Conservation (phyloP, 2,888 invertebrate species). For the Chrysodeixis includens region DNA sequence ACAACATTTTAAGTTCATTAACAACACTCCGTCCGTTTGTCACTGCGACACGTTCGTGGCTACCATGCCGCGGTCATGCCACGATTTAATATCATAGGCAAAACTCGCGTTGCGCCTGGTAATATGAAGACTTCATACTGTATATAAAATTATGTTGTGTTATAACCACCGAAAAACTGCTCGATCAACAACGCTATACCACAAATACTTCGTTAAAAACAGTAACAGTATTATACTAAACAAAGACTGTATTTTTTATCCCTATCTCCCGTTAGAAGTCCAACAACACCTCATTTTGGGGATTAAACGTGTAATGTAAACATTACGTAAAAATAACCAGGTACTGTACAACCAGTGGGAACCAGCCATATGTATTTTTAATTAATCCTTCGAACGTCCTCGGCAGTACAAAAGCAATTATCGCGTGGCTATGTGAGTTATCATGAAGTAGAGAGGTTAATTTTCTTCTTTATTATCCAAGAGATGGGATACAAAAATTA, state of each 20-base stretch:
- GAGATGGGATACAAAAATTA: conserved; percentile 52
- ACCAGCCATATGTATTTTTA: conserved; percentile 63
- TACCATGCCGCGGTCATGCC: too few species aligned
- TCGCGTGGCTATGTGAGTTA: conserved; percentile 56
- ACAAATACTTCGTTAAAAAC: not conserved
- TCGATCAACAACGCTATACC: too few species aligned
- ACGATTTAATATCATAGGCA: too few species aligned
- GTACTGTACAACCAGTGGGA: conserved; percentile 56
- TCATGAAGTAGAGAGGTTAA: conserved; percentile 57
- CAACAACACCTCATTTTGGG: conserved; percentile 36
- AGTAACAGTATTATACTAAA: not conserved
- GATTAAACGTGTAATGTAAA: conserved; percentile 53
- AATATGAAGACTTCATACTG: too few species aligned
- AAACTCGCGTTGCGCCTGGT: too few species aligned
- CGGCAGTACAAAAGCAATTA: conserved; percentile 62
- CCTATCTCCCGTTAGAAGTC: conserved; percentile 18
- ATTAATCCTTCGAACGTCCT: conserved; percentile 63
- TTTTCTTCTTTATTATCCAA: conserved; percentile 57
- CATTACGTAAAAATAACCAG: conserved; percentile 53
- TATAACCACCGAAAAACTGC: too few species aligned
- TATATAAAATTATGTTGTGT: too few species aligned
- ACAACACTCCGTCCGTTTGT: too few species aligned
- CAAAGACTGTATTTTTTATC: conserved; percentile 1
- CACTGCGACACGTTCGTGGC: too few species aligned
- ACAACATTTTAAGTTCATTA: too few species aligned